These are phyloP conservation scores for Zaprionus davidi DNA, from an alignment of 1,140 invertebrate genomes.

Conservation along the genomic window DNA sequence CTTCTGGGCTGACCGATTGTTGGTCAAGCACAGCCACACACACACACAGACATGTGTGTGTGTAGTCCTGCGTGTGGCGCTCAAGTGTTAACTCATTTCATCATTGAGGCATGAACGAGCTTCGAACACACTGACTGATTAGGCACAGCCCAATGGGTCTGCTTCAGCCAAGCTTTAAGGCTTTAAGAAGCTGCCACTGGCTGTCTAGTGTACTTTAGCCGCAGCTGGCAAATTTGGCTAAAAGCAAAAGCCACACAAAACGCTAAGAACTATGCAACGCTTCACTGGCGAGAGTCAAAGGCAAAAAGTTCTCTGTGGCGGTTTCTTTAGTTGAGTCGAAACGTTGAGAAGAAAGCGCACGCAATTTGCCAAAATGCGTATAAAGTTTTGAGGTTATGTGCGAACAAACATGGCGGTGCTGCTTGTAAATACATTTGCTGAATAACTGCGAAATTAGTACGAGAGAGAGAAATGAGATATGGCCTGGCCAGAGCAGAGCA, in stretches of 20 bases:
- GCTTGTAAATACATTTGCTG: conserved; percentile 80
- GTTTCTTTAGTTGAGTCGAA: not conserved
- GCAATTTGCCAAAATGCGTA: conserved; percentile 78
- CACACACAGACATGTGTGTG: not conserved
- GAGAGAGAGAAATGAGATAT: conserved; percentile 19
- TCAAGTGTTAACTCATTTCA: conserved; percentile 78
- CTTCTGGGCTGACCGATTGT: conserved; percentile 17
- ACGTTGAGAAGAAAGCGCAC: conserved; percentile 54
- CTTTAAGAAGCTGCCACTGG: conserved; percentile 31
- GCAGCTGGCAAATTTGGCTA: conserved; percentile 57
- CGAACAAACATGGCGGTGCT: conserved; percentile 69
- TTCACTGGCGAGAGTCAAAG: conserved; percentile 65
- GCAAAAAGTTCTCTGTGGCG: conserved; percentile 53
- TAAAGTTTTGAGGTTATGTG: conserved; percentile 74
- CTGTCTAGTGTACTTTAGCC: not conserved
- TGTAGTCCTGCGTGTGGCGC: conserved; percentile 56
- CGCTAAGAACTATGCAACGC: conserved; percentile 66
- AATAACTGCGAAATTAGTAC: conserved; percentile 63
- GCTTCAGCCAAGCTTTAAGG: conserved; percentile 23
- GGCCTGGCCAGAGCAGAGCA: conserved; percentile 19
- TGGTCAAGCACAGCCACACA: not conserved
- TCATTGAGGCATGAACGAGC: conserved; percentile 78
- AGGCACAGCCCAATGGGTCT: conserved; percentile 44
- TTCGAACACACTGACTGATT: conserved; percentile 70
- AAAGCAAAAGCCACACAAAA: conserved; percentile 77